Base-by-base conservation (phyloP, 2,888 invertebrate genomes). In the Cantharis nigra region DNA sequence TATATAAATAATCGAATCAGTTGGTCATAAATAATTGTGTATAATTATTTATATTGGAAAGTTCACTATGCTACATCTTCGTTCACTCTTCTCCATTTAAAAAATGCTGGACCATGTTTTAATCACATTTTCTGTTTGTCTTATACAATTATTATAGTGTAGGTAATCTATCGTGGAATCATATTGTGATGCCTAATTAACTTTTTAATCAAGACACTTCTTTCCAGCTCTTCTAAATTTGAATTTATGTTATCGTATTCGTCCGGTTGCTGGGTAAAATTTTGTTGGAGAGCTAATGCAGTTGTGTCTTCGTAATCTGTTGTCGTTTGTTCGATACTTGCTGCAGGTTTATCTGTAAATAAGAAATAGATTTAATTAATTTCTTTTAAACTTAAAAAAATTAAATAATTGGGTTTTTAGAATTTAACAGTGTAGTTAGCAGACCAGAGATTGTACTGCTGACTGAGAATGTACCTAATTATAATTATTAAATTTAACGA, bases 151-250 rank as follows among this genome's bases (percentile, higher is more conserved):
- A n/a, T 5, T 20, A 1, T 49, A 49, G 26, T 26, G 26, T 7
- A n/a, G n/a, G n/a, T n/a, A 20, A 67, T 67, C 23, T 26, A 71
- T 65, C 70, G 63, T 49, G 65, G 30, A 62, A 33, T 75, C 63
- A 71, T 72, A 30, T 76, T 69, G 9, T 70, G 76, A 65, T 74
- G 69, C 13, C 78, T 72, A 33, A 75, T 73, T 20, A 78, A 26
- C 30, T 75, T 75, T 63, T 76, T 75, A 16, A 78, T 75, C 26
- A 78, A 64, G 33, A 78, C 62, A 20, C 73, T 72, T 49, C 65
- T 75, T 33, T 70, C 49, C n/a, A 75, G 63, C 11, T 69, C 64
- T 23, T 73, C 67, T 18, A 69, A 71, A 33, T 76, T 75, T 3
- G 73, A 65, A 65, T 73, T 69, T 16, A 67, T 63, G 14, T 71